Conservation (phyloP, 2,113 vertebrate species). For the Telmatochromis sp. region DNA sequence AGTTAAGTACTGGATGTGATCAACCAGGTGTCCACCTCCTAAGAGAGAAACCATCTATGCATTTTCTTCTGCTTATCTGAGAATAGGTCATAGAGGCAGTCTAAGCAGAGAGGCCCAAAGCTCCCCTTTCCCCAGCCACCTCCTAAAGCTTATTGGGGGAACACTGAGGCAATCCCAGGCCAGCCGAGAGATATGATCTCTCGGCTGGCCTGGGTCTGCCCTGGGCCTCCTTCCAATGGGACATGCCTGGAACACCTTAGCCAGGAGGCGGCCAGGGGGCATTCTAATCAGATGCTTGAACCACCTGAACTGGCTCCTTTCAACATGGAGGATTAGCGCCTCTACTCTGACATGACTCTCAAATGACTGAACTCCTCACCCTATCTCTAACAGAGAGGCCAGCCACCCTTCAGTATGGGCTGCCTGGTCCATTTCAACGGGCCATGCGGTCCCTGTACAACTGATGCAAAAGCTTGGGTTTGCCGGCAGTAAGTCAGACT, state of each 20-base stretch:
- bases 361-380: background rate
- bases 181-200: fast-evolving
- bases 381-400: background rate
- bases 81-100: background rate
- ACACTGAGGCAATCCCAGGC: background rate
- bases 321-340: fast-evolving
- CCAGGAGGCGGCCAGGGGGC: background rate
- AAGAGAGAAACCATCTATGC: background rate
- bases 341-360: background rate
- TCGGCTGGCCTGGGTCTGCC: background rate
- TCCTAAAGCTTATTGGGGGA: background rate
- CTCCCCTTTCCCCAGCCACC: background rate
- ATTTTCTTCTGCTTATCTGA: background rate
- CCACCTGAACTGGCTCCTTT: background rate
- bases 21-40: no score
- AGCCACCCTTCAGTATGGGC: background rate
- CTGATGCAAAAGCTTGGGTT: background rate
- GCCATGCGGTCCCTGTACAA: background rate
- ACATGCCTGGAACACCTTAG: background rate
- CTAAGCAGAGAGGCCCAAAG: background rate
- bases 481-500: background rate
- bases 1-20: no score
- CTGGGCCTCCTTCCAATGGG: background rate
- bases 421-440: background rate
- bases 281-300: background rate